A percentile compares a stretch with the other conserved stretches of the same genome.
phyloP scores from a whole-genome alignment of 92 coral and sea anemone genomes.

The Blastomussa wellsi region DNA sequence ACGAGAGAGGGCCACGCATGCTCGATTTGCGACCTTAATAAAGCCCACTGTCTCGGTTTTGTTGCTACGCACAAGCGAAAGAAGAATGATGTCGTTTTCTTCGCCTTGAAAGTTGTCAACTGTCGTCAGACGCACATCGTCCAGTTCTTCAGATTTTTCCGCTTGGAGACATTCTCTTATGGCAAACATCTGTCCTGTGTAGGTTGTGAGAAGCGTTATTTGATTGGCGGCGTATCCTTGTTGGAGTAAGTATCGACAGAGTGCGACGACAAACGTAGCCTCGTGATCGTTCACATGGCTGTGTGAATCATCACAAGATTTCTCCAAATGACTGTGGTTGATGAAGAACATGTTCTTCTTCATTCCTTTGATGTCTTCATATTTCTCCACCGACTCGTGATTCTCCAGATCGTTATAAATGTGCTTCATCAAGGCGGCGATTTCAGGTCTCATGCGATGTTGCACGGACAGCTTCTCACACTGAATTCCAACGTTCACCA shows the following conservation, averaged over 20 bases:
- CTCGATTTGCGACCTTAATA: slow-evolving; percentile 79
- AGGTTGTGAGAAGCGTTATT: slow-evolving; percentile 86
- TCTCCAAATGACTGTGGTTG: slow-evolving; percentile 71
- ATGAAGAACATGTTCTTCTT: slow-evolving; percentile 78
- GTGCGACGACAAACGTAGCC: slow-evolving; percentile 71
- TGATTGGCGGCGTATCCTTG: slow-evolving; percentile 77
- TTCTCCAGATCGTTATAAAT: slow-evolving; percentile 74
- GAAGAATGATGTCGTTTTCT: slow-evolving; percentile 84
- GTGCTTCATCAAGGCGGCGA: slow-evolving; percentile 79
- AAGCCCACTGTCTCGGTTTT: slow-evolving; percentile 75
- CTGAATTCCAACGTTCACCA: slow-evolving; percentile 71
- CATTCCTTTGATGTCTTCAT: slow-evolving; percentile 75
- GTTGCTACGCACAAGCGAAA: slow-evolving; percentile 91
- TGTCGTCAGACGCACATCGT: slow-evolving; percentile 66
- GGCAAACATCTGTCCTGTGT: slow-evolving; percentile 82
- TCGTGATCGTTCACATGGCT: slow-evolving; percentile 83
- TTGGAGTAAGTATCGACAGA: slow-evolving; percentile 76
- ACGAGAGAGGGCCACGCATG: slow-evolving; percentile 93
- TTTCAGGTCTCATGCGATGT: slow-evolving; percentile 96
- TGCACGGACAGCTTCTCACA: slow-evolving; percentile 77
- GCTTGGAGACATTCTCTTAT: slow-evolving; percentile 58
- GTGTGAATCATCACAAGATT: slow-evolving; percentile 66
- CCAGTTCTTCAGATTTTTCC: slow-evolving; percentile 36
- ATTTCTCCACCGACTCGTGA: slow-evolving; percentile 67
- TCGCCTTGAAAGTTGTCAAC: slow-evolving; percentile 96